Conservation (phyloP, 2,888 invertebrate species). For the Drosophila trichaetosa region DNA sequence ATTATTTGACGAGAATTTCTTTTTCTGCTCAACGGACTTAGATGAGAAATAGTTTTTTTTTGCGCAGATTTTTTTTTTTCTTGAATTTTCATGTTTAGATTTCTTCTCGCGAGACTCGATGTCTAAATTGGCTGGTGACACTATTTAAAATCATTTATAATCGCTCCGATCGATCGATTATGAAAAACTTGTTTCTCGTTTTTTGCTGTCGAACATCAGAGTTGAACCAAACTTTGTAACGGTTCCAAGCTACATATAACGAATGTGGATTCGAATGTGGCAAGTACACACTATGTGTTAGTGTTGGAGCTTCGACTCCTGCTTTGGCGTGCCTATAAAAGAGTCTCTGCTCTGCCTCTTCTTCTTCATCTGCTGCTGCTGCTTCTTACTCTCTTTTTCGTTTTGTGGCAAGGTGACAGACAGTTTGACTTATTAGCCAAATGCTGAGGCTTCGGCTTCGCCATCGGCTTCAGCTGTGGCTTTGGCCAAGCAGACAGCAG, state of each 20-base stretch:
- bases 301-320: slow-evolving; percentile 1
- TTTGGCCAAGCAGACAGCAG: slow-evolving; percentile 17
- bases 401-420: slow-evolving; percentile 42
- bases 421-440: slow-evolving; percentile 68
- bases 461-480: neutral
- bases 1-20: neutral
- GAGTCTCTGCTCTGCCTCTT: neutral
- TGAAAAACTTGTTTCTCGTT: slow-evolving; percentile 3
- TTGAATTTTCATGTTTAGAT: neutral
- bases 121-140: neutral
- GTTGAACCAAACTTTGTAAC: neutral
- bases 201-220: neutral
- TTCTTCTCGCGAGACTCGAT: neutral
- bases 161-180: slow-evolving; percentile 3
- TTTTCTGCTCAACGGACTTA: neutral
- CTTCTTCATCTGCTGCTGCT: neutral
- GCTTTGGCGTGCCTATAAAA: neutral
- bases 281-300: neutral
- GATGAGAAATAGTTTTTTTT: neutral
- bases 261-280: slow-evolving; percentile 5
- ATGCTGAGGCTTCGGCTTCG: slow-evolving; percentile 14
- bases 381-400: neutral
- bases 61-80: neutral
- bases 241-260: neutral
- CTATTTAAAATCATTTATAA: slow-evolving; percentile 1